Percentiles rank a stretch among this genome's conserved stretches.
phyloP scores from a whole-genome alignment of 2,113 vertebrate genomes.

The Channa argus region DNA sequence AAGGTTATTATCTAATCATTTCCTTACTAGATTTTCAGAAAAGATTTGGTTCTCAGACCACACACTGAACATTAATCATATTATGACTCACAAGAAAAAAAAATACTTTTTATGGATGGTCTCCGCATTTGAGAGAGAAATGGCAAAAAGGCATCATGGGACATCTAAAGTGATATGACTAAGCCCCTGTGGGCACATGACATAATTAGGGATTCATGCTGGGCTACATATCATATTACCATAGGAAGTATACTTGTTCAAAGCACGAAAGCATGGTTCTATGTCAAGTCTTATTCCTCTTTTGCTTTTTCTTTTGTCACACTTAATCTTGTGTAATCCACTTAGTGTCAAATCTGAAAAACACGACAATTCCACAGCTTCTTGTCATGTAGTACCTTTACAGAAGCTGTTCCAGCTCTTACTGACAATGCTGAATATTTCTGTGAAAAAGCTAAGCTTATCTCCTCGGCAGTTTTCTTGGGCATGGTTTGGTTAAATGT shows the following conservation, averaged over 20 bases:
- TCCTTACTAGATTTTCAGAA: constrained; percentile 22
- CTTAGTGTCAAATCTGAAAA: constrained; percentile 81
- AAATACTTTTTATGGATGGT: constrained; percentile 25
- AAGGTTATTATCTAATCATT: constrained; percentile 51
- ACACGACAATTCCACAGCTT: constrained; percentile 68
- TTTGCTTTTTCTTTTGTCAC: constrained; percentile 72
- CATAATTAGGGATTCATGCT: constrained; percentile 76
- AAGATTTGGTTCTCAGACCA: constrained; percentile 34
- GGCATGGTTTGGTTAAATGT: constrained; percentile 59
- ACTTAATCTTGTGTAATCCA: constrained; percentile 84
- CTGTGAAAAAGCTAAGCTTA: constrained; percentile 65
- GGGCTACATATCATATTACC: constrained; percentile 68
- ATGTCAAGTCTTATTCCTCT: constrained; percentile 69
- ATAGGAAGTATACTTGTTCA: constrained; percentile 56
- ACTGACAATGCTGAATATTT: constrained; percentile 43
- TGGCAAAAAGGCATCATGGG: constrained; percentile 44
- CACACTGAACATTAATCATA: constrained; percentile 35
- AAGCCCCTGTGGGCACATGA: constrained; percentile 54
- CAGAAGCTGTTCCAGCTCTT: constrained; percentile 45
- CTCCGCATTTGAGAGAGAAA: constrained; percentile 26
- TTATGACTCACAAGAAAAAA: constrained; percentile 34
- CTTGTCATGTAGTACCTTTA: constrained; percentile 60
- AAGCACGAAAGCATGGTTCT: constrained; percentile 47
- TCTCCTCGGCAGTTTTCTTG: constrained; percentile 55
- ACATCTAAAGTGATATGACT: constrained; percentile 67